A percentile compares a stretch with the other conserved stretches of the same genome.
These are phyloP conservation scores for Danio jaintianensis DNA, from an alignment of 2,797 vertebrate genomes.

Conservation along the genomic window DNA sequence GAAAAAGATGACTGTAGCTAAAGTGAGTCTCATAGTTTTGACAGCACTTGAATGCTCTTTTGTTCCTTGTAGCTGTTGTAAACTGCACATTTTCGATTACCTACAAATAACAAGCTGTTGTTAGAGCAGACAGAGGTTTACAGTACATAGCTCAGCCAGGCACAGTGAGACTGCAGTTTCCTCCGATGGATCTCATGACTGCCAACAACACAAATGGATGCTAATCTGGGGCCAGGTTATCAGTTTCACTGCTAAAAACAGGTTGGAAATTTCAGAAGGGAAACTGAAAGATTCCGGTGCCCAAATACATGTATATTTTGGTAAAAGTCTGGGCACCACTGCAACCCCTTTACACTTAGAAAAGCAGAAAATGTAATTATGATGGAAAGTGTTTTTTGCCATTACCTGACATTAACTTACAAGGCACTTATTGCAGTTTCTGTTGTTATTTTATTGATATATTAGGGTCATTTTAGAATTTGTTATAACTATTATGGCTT, in stretches of 20 bases:
- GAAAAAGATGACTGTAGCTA: conserved; percentile 2
- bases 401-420: too few relatives aligned
- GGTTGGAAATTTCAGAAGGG: background rate
- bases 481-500: too few relatives aligned
- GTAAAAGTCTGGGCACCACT: background rate
- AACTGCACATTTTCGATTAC: conserved; percentile 27
- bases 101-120: conserved; percentile 20
- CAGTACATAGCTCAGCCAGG: background rate
- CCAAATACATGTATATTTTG: background rate
- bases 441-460: too few relatives aligned
- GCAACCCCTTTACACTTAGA: too few relatives aligned
- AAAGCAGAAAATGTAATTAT: too few relatives aligned
- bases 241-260: conserved; percentile 21
- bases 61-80: background rate
- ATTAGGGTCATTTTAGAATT: too few relatives aligned
- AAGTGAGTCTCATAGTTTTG: background rate
- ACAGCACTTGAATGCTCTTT: conserved; percentile 36
- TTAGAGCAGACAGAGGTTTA: background rate
- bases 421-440: too few relatives aligned
- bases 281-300: background rate
- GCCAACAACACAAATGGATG: conserved; percentile 17
- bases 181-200: conserved; percentile 2
- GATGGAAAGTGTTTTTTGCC: too few relatives aligned
- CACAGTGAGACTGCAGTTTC: conserved; percentile 5
- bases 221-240: conserved; percentile 9